These are phyloP conservation scores for Actinostola sp. DNA, from an alignment of 92 coral and sea anemone genomes.

Conservation along the genomic window DNA sequence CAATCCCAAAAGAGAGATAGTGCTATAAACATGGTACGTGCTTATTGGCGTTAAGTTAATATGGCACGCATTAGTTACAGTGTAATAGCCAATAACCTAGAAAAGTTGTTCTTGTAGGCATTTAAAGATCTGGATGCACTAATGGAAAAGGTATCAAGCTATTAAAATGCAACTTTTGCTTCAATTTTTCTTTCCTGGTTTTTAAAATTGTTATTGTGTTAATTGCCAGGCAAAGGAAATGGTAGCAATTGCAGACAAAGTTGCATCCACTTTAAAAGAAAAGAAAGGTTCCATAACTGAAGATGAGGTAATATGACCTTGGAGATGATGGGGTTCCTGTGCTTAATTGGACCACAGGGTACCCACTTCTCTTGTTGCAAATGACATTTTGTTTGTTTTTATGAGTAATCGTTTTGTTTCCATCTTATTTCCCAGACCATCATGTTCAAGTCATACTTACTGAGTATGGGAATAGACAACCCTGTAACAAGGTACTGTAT, in stretches of 20 bases:
- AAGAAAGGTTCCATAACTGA: conserved; percentile 93
- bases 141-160: conserved; percentile 85
- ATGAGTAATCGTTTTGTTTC: not conserved
- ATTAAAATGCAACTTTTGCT: not conserved
- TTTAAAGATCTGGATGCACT: conserved; percentile 97
- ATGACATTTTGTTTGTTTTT: not conserved
- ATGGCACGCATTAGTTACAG: no score
- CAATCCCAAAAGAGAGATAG: conserved; percentile 85
- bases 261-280: conserved; percentile 93
- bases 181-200: not conserved
- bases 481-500: conserved; percentile 90
- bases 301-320: conserved; percentile 75
- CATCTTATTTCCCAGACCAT: conserved; percentile 75
- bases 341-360: not conserved
- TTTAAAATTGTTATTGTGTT: no score
- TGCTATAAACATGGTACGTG: conserved; percentile 84
- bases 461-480: conserved; percentile 96
- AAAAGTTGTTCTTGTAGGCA: conserved; percentile 55
- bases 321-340: not conserved
- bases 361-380: no score
- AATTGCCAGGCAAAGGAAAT: conserved; percentile 89
- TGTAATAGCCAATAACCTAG: no score
- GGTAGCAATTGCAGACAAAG: conserved; percentile 96
- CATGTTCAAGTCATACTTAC: conserved; percentile 88
- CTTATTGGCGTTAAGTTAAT: no score